These are phyloP conservation scores for Umimayanthus chanpuru DNA, from an alignment of 92 coral and sea anemone genomes.

Conservation along the genomic window DNA sequence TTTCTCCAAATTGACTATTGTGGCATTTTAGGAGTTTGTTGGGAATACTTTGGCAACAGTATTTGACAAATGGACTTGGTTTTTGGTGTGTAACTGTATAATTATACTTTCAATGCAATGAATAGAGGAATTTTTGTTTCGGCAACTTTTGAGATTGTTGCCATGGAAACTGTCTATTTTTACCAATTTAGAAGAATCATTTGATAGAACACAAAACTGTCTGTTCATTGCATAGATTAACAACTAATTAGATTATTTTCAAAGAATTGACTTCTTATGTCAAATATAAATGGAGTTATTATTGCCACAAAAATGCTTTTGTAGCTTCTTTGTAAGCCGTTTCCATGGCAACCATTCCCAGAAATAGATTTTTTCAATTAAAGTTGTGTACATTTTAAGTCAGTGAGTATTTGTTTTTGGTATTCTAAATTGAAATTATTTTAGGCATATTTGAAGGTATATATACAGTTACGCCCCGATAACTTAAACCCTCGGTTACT, in stretches of 20 bases:
- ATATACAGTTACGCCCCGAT: no score
- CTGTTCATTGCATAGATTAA: conserved; percentile 14
- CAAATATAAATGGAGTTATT: conserved; percentile 2
- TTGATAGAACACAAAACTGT: conserved; percentile 8
- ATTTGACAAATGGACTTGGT: not conserved
- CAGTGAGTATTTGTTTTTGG: not conserved
- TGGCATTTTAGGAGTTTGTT: not conserved
- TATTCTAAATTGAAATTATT: not conserved
- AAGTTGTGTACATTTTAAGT: not conserved
- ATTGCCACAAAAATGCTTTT: conserved; percentile 22
- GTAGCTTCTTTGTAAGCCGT: conserved; percentile 7
- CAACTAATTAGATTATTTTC: conserved; percentile 13
- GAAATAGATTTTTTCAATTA: not conserved
- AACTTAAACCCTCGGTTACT: no score
- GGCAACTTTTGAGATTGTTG: conserved; percentile 6
- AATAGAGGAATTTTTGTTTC: conserved; percentile 16
- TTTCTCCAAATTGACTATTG: not conserved
- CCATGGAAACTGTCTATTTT: conserved; percentile 18
- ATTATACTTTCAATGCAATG: not conserved
- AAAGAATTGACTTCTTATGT: conserved; percentile 10
- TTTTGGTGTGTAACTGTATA: conserved; percentile 8
- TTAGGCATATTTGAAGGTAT: not conserved
- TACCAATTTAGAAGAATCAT: not conserved
- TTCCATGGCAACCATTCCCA: conserved; percentile 18
- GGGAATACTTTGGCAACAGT: not conserved